phyloP scores from a whole-genome alignment of 2,797 vertebrate genomes.

The Heterohyrax brucei region DNA sequence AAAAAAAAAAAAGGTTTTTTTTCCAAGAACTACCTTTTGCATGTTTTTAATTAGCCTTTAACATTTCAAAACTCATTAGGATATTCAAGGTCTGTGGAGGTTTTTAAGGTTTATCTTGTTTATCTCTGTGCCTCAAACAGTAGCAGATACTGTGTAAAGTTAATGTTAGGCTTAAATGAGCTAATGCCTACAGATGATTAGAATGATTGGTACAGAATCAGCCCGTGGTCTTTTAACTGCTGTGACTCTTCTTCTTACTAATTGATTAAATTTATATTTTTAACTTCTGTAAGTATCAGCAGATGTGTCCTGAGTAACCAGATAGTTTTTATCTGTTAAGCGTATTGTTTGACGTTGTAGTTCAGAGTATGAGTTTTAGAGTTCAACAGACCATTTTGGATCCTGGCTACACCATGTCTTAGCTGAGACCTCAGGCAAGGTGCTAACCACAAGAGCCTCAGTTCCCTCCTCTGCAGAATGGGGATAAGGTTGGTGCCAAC shows the following conservation, averaged over 20 bases:
- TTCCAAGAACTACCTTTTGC: slow-evolving; percentile 15
- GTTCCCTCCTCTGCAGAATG: neutral
- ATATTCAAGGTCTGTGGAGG: neutral
- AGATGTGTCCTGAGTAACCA: neutral
- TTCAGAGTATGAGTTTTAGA: neutral
- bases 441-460: neutral
- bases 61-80: slow-evolving; percentile 47
- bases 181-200: neutral
- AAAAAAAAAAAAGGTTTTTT: neutral
- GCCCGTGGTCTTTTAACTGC: slow-evolving; percentile 6
- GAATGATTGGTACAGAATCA: neutral
- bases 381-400: neutral
- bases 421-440: neutral
- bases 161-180: neutral
- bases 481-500: neutral
- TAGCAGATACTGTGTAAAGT: neutral
- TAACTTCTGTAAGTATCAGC: neutral
- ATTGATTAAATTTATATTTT: neutral
- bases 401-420: neutral
- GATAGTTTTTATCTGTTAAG: neutral
- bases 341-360: neutral
- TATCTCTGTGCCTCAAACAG: slow-evolving; percentile 47
- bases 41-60: slow-evolving; percentile 25
- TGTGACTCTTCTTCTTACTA: neutral
- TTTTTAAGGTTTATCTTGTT: slow-evolving; percentile 50